Conservation (phyloP, 2,888 invertebrate genomes). For the Branchipolynoe longqiensis region DNA sequence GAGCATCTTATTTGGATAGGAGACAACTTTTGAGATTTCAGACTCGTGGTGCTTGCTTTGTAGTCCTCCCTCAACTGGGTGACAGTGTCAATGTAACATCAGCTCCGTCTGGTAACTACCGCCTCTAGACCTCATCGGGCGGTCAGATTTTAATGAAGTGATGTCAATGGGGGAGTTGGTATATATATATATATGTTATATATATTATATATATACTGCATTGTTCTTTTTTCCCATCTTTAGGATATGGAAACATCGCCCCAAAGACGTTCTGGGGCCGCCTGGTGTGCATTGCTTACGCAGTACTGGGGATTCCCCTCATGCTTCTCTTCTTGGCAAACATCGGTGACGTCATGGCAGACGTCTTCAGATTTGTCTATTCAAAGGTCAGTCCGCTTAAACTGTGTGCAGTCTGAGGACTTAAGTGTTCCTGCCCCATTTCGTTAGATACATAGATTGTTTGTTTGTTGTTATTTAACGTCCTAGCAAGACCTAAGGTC, state of each 20-base stretch:
- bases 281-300: slow-evolving; percentile 82
- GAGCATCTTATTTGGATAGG: too few species aligned
- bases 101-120: neutral
- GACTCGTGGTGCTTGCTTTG: too few species aligned
- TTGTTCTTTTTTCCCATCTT: slow-evolving; percentile 58
- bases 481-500: too few species aligned
- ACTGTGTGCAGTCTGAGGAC: too few species aligned
- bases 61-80: too few species aligned
- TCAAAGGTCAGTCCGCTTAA: slow-evolving; percentile 63
- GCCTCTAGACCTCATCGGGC: neutral
- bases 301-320: slow-evolving; percentile 83
- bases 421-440: too few species aligned
- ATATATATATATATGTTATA: neutral
- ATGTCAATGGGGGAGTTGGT: too few species aligned
- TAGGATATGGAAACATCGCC: slow-evolving; percentile 82
- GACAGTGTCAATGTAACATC: too few species aligned
- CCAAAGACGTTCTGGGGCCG: slow-evolving; percentile 82
- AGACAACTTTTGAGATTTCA: too few species aligned
- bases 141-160: neutral
- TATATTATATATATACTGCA: too few species aligned
- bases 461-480: too few species aligned
- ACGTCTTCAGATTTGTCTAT: slow-evolving; percentile 71
- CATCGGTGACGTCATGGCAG: slow-evolving; percentile 83
- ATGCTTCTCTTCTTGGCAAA: slow-evolving; percentile 84
- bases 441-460: too few species aligned